Evolutionary conservation across 2,113 vertebrate genomes (phyloP), one percentile per base, ranked within the genome.

Genomic region (Nerophis lumbriciformis): DNA sequence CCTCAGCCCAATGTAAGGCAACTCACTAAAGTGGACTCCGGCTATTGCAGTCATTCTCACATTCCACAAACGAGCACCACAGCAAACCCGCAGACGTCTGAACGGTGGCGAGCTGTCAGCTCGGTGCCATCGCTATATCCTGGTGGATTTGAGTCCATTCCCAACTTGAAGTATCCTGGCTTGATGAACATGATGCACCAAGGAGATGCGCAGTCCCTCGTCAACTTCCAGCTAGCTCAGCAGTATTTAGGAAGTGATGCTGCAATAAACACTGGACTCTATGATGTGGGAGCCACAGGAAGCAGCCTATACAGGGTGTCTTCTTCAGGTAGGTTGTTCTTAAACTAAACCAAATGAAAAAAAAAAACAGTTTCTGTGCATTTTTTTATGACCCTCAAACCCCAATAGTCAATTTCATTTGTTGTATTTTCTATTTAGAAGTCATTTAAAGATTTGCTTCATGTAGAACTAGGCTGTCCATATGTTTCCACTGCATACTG

Each of bases 31-130:
- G 83, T 79, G 8, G 88, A 90, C 66, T 90, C 88, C 0, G 88
- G 89, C n/a, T 91, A 88, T 71, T 88, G 80, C 53, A 90, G 88
- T 64, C 90, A 90, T 65, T 52, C 85, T 37, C 90, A 90, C 72
- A 72, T 88, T 62, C 89, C 87, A 57, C 86, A 86, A 5, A 76
- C 65, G 0, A 74, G 50, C 53, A 37, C 47, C 59, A 51, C 44
- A 8, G n/a, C 50, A 55, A 73, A 68, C 53, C 60, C 75, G 39
- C 85, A 65, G 19, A 64, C 49, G 13, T 68, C 64, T 36, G 85
- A 85, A 52, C 78, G 67, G 16, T 83, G 86, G 75, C 68, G 60
- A 9, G 48, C 72, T 3, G 6, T 56, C 15, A 19, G 50, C 42
- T 66, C 73, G 2, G 64, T 77, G 0, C 65, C 78, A 9, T 2